A percentile compares a stretch with the other conserved stretches of the same genome.
phyloP scores from a whole-genome alignment of 1,140 invertebrate genomes.

The Pseudomyrmex concolor region DNA sequence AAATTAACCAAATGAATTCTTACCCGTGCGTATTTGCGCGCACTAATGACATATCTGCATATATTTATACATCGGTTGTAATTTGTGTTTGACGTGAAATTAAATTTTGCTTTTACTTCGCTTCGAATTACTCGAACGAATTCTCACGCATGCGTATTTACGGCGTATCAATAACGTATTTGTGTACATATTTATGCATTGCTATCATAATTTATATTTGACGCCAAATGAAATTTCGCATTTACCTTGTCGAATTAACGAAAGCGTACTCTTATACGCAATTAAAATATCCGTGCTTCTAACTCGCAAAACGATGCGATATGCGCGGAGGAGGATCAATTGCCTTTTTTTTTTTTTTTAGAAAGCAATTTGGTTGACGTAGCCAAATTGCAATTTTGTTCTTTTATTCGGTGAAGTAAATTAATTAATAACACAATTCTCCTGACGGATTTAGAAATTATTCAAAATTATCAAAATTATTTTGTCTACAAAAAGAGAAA shows the following conservation, averaged over 20 bases:
- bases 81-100: slow-evolving; percentile 37
- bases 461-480: too few species aligned
- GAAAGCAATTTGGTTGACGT: not conserved
- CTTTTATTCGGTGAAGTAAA: not conserved
- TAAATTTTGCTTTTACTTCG: slow-evolving; percentile 46
- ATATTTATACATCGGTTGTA: slow-evolving; percentile 36
- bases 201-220: not conserved
- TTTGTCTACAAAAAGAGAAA: too few species aligned
- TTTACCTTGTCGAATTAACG: slow-evolving; percentile 14
- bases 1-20: slow-evolving; percentile 54
- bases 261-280: slow-evolving; percentile 12
- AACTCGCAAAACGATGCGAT: not conserved
- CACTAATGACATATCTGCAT: slow-evolving; percentile 14
- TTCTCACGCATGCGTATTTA: slow-evolving; percentile 25
- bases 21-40: slow-evolving; percentile 34
- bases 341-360: not conserved
- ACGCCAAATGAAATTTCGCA: slow-evolving; percentile 10
- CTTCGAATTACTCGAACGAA: slow-evolving; percentile 13
- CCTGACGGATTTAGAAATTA: too few species aligned
- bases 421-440: not conserved
- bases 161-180: slow-evolving; percentile 31
- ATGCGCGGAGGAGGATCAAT: not conserved
- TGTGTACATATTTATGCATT: slow-evolving; percentile 5
- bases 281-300: not conserved
- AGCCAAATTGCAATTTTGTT: not conserved